A percentile compares a stretch with the other conserved stretches of the same genome.
These are phyloP conservation scores for Pararge aegeria DNA, from an alignment of 1,140 invertebrate species.

Conservation along the genomic window DNA sequence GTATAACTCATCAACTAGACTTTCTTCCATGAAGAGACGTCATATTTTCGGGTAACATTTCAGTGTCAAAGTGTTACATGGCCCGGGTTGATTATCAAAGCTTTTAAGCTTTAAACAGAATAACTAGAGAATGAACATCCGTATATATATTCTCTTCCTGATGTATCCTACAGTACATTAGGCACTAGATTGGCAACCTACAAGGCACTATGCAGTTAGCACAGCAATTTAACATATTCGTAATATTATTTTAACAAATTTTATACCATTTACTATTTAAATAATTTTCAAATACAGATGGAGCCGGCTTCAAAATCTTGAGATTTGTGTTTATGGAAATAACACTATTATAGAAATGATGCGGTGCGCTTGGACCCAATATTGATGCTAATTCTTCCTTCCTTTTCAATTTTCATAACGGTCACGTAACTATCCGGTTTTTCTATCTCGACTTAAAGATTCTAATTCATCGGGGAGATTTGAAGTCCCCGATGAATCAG, in stretches of 20 bases:
- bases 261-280: constrained; percentile 30
- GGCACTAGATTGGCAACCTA: constrained; percentile 81
- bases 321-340: constrained; percentile 3
- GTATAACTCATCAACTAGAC: no score
- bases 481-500: no score
- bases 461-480: no score
- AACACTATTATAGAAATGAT: no score
- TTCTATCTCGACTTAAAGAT: no score
- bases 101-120: constrained; percentile 41
- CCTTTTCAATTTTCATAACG: no score
- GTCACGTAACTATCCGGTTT: no score
- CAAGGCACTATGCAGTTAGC: constrained; percentile 80
- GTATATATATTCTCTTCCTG: constrained; percentile 51
- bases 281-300: constrained; percentile 21
- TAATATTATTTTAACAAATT: constrained; percentile 47
- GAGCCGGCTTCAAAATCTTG: not conserved
- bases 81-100: constrained; percentile 21
- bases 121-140: constrained; percentile 53
- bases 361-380: no score
- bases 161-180: constrained; percentile 76
- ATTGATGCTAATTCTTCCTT: no score
- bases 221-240: constrained; percentile 68
- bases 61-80: no score
- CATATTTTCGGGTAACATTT: no score
- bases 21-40: no score